Evolutionary conservation across 2,888 invertebrate species (phyloP), one percentile per base, ranked within the genome.

Genomic region (Chalcosyrphus nemorum): DNA sequence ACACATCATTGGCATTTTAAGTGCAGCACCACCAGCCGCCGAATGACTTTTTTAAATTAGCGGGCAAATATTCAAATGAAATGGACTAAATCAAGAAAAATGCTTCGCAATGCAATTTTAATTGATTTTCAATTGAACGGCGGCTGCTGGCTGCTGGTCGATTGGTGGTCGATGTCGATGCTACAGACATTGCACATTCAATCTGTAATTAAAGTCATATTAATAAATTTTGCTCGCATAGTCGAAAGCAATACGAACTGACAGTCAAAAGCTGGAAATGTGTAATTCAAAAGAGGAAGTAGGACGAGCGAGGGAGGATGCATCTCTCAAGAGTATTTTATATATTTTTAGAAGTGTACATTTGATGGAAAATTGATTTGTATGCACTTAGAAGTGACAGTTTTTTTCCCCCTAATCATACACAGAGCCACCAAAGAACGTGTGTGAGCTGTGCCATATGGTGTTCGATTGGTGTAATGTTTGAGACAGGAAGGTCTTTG

Each of bases 101-200:
- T 56, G 32, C 15, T 27, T 27, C 35, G 70, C n/a, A 76, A 61
- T 76, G 76, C 76, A 76, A 81, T 81, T 81, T 76, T 76, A 81
- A 81, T 81, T 81, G 81, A 76, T 81, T 81, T 65, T 59, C 81
- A 76, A 81, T 81, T 81, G 81, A 81, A 75, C 38, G n/a, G 9
- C 52, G 24, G 17, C 27, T 63, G 5, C 24, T 9, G 2, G 47
- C 29, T 11, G 13, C 27, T 27, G 5, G 1, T 29, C 29, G 56
- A 4, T 29, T 29, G 29, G 27, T 2, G 27, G 27, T 5, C 29
- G 29, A 29, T 24, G 24, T 32, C 11, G 41, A 11, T 47, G 27
- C 43, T 7, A 5, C 52, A 17, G 75, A 32, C 41, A 61, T n/a
- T 52, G 35, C 35, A 80, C 47, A 74, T 75, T 68, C 70, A 57